Base-by-base conservation (phyloP, 64 coral and sea anemone species). In the Pachyseris speciosa region DNA sequence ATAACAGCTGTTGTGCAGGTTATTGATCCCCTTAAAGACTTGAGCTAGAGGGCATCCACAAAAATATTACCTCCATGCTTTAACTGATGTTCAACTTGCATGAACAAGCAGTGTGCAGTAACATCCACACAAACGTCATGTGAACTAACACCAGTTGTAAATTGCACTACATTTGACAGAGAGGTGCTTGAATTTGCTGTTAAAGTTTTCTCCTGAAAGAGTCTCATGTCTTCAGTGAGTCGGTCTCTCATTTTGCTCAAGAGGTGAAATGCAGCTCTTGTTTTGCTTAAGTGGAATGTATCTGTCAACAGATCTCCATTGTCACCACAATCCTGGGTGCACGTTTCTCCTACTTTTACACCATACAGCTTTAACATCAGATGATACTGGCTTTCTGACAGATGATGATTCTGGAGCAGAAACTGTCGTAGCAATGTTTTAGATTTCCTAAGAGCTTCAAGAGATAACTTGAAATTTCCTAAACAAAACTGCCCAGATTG, bases 331-430 rank as follows among this genome's bases (percentile, higher is more conserved):
- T 48, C 64, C 22, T 80, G 80, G 39, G 24, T n/a, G n/a, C n/a
- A n/a, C n/a, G n/a, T 40, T 69, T 72, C 32, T 71, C 60, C 86
- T 17, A 71, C 40, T 28, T 11, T 76, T 27, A 96, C 15, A 8
- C 64, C 87, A 96, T 93, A 96, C 16, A 96, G 17, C 47, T 78
- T 84, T 19, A 96, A 30, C 29, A 84, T 83, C 26, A 83, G 29
- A 33, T 38, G 42, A 81, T 89, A 93, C 9, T 96, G 95, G 32
- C 27, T 67, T 2, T 86, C 77, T 30, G 69, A 89, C 39, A 96
- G 44, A 43, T 93, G 80, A 41, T 86, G 95, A 61, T 96, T 96
- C 43, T 96, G 95, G 31, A 96, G 95, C 2, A 96, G 67, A 48
- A 86, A 96, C 30, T 81, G 65, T 52, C 51, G 57, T 12, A 96